Evolutionary conservation across 2,113 vertebrate genomes (phyloP), one percentile per base, ranked within the genome.

Genomic region (Dicentrarchus labrax): DNA sequence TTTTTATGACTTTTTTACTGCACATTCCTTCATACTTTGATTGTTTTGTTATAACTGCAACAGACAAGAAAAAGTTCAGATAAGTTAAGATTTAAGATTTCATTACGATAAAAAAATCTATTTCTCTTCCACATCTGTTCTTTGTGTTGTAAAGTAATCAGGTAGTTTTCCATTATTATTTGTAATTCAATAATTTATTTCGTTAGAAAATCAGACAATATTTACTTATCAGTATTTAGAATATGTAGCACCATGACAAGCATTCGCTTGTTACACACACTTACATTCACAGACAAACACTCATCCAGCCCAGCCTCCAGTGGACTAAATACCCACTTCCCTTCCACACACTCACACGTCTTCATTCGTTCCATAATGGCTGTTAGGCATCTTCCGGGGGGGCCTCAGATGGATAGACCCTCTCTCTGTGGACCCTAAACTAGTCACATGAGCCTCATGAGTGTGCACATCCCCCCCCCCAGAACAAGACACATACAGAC

Each of bases 371-470:
- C 66, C 48, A 60, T 85, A 80, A 85, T 86, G 83, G 78, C 86
- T 70, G 75, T 78, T 4, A 16, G 84, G 71, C 72, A 83, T 83
- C 72, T 86, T 92, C 87, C 71, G 61, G 84, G 41, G 82, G 38
- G 82, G 82, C 54, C 59, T 82, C 21, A 22, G 56, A 88, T 47
- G 86, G 84, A 93, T 85, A 92, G 85, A 88, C 72, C 59, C 39
- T 78, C 77, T 92, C 60, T 92, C 80, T 92, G 83, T 80, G 62
- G 88, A 91, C 85, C 78, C 84, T 75, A 41, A 56, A 21, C 72
- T 72, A 19, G 90, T 94, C 92, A 94, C 93, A 94, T 93, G 93
- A 90, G 89, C 64, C 76, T 91, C 91, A 89, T 86, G 91, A 84
- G 89, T 54, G 66, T 41, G 67, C 51, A 72, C 75, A 73, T 64